A percentile compares a stretch with the other conserved stretches of the same genome.
Conservation (phyloP, 1,140 invertebrate species). For the Hesperophylax magnus region DNA sequence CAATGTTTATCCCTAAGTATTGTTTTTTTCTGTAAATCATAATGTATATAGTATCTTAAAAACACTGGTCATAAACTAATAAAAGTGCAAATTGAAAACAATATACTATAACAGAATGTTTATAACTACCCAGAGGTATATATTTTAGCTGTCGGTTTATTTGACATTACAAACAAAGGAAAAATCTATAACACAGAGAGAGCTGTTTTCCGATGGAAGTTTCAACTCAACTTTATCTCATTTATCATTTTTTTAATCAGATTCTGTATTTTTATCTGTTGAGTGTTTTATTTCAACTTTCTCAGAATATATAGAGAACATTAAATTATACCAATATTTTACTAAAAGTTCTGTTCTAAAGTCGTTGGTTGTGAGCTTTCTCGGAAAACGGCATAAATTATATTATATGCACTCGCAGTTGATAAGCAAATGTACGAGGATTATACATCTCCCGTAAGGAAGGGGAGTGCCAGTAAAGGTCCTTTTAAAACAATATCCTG, state of each 20-base stretch:
- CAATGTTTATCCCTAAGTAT: slow-evolving; percentile 30
- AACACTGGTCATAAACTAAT: slow-evolving; percentile 35
- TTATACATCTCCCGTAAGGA: neutral
- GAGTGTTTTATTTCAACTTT: slow-evolving; percentile 53
- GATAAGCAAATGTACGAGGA: slow-evolving; percentile 25
- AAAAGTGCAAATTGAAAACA: slow-evolving; percentile 42
- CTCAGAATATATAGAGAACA: slow-evolving; percentile 15
- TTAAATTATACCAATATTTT: slow-evolving; percentile 2
- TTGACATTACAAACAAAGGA: slow-evolving; percentile 53
- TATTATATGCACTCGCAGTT: slow-evolving; percentile 46
- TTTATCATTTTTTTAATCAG: no score
- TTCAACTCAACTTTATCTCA: slow-evolving; percentile 38
- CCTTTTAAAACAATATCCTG: neutral
- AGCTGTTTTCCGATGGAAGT: slow-evolving; percentile 57
- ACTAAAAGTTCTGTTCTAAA: neutral
- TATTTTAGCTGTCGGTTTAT: slow-evolving; percentile 48
- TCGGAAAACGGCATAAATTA: slow-evolving; percentile 55
- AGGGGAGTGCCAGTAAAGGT: no score
- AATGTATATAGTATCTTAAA: slow-evolving; percentile 36
- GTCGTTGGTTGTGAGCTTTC: slow-evolving; percentile 52
- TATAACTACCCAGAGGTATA: slow-evolving; percentile 43
- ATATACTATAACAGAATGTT: slow-evolving; percentile 31
- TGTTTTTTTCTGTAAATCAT: slow-evolving; percentile 25
- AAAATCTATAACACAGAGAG: slow-evolving; percentile 57
- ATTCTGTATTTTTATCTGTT: slow-evolving; percentile 36